Conservation (phyloP, 2,888 invertebrate genomes). For the Cremastinae sp. region DNA sequence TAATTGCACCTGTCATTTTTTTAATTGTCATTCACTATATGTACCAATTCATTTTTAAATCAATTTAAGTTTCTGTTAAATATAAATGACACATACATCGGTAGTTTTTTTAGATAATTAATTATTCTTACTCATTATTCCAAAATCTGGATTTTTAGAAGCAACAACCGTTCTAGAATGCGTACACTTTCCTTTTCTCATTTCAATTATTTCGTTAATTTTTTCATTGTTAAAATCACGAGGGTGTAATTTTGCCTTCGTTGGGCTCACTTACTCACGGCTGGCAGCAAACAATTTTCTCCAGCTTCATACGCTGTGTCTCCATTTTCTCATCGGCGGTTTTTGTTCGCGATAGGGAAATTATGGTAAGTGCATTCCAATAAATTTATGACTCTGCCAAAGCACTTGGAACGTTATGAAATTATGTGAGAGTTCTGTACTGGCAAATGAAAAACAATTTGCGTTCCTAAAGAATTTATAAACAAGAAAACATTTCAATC, state of each 20-base stretch:
- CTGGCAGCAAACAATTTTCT: background rate
- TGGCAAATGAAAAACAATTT: slow-evolving; percentile 11
- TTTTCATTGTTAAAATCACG: background rate
- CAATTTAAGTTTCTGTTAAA: background rate
- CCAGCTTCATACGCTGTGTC: background rate
- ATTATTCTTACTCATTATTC: slow-evolving; percentile 34
- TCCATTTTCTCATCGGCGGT: background rate
- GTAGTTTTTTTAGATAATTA: background rate
- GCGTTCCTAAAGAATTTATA: slow-evolving; percentile 1
- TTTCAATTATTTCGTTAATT: too few relatives aligned
- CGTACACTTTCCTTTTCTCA: slow-evolving; percentile 6
- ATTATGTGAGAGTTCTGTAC: too few relatives aligned
- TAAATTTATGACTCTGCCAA: background rate
- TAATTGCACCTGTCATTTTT: too few relatives aligned
- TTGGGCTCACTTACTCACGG: background rate
- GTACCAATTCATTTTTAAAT: background rate
- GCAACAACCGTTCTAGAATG: background rate
- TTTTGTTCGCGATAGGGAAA: slow-evolving; percentile 1
- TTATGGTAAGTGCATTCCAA: slow-evolving; percentile 24
- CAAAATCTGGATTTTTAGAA: background rate
- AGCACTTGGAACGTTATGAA: background rate
- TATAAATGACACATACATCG: background rate
- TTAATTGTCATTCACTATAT: background rate
- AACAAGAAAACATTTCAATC: background rate
- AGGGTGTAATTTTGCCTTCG: background rate